Evolutionary conservation across 2,888 invertebrate genomes (phyloP).

Genomic region (Venusia cambrica): DNA sequence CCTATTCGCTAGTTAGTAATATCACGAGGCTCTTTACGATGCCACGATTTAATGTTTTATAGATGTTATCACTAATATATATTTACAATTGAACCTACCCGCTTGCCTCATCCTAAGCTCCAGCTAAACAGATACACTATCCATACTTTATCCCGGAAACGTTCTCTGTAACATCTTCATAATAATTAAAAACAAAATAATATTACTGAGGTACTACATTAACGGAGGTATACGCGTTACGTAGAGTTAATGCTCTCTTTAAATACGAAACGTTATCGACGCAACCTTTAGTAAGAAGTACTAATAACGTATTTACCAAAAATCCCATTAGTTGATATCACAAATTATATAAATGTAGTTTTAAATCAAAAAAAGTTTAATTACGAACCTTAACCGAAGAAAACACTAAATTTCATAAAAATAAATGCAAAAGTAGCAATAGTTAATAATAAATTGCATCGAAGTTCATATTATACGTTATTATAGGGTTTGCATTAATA

Average conservation of each 20-base stretch:
- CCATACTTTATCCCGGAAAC: constrained; percentile 20
- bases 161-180: constrained; percentile 65
- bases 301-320: constrained; percentile 38
- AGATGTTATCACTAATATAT: constrained; percentile 62
- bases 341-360: constrained; percentile 68
- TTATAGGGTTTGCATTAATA: constrained; percentile 34
- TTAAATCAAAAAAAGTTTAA: constrained; percentile 53
- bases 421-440: constrained; percentile 65
- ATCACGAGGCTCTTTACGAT: constrained; percentile 76
- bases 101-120: constrained; percentile 70
- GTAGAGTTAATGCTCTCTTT: constrained; percentile 34
- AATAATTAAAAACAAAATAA: constrained; percentile 75
- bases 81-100: constrained; percentile 79
- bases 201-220: constrained; percentile 71
- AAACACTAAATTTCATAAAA: constrained; percentile 54
- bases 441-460: constrained; percentile 37
- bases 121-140: constrained; percentile 47
- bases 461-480: constrained; percentile 22
- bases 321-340: constrained; percentile 69
- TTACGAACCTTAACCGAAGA: constrained; percentile 51
- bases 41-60: constrained; percentile 67
- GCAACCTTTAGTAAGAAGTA: constrained; percentile 33
- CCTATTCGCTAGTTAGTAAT: constrained; percentile 78
- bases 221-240: constrained; percentile 64
- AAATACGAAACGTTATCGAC: constrained; percentile 33